Base-by-base conservation (phyloP, 2,113 vertebrate species). In the Neotoma lepida region DNA sequence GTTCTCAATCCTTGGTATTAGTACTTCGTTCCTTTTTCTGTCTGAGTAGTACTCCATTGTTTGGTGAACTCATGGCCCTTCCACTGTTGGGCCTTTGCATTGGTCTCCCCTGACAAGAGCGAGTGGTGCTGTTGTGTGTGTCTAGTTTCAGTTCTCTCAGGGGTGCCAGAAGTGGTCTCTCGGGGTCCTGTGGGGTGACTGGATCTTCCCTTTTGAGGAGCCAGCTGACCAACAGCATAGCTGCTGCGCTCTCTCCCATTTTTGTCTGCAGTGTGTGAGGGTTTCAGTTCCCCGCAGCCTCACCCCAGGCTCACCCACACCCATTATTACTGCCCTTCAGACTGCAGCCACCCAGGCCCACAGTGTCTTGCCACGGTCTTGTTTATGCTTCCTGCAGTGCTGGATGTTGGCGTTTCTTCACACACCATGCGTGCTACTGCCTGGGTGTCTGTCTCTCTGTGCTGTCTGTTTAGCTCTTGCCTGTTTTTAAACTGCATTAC, bases 191-290 rank as follows among this genome's bases (percentile, higher is more conserved):
- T 54, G 18, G 49, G 61, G 77, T 7, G 20, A 18, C 88, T 1
- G 14, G 2, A 1, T 61, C 41, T 85, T 51, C 8, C 86, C 70
- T 63, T 85, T 33, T 7, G 68, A 92, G 90, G 64, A 30, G 6
- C 9, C 5, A 3, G 41, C 2, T n/a, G n/a, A 35, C 41, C 6
- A 9, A 17, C n/a, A 70, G 24, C 44, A 28, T 28, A 49, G 73
- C 5, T 3, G 9, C 58, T 30, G 56, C 4, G 0, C 0, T 14
- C 35, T 18, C 39, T 35, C 58, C 1, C 17, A 1, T 6, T 49
- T 70, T 70, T 10, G 39, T 8, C 22, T 22, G 33, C 15, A 0
- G 4, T 9, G 63, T 0, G 35, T 10, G 39, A 28, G 13, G 30
- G 44, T 26, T 26, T 46, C 12, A 2, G 7, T 9, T 0, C 2